phyloP scores from a whole-genome alignment of 2,888 invertebrate genomes.

The Oeneis ivallda region DNA sequence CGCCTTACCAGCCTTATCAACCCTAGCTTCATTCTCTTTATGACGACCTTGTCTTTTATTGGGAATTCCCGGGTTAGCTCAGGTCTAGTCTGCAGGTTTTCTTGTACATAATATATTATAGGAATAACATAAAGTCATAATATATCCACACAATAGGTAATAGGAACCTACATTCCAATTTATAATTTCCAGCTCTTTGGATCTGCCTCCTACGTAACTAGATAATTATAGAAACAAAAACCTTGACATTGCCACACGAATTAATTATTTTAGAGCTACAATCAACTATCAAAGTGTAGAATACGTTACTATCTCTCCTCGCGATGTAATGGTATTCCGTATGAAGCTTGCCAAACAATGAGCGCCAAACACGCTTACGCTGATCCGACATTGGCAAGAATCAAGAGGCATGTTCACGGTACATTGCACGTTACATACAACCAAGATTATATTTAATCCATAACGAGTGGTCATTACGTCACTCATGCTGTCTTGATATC shows the following conservation, averaged over 20 bases:
- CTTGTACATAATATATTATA: too few species aligned
- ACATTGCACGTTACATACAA: slow-evolving; percentile 32
- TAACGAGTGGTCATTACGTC: slow-evolving; percentile 28
- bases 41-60: too few species aligned
- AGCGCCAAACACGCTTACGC: slow-evolving; percentile 40
- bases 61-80: too few species aligned
- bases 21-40: too few species aligned
- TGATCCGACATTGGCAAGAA: slow-evolving; percentile 17
- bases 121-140: too few species aligned
- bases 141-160: too few species aligned
- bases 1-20: too few species aligned
- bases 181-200: too few species aligned
- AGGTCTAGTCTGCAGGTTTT: too few species aligned
- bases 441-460: slow-evolving; percentile 25
- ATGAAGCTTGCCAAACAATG: slow-evolving; percentile 69
- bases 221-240: not conserved
- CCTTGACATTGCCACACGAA: slow-evolving; percentile 44
- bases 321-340: slow-evolving; percentile 36
- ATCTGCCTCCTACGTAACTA: too few species aligned
- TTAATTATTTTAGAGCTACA: slow-evolving; percentile 46
- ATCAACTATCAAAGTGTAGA: slow-evolving; percentile 31
- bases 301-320: slow-evolving; percentile 48
- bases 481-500: slow-evolving; percentile 15
- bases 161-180: too few species aligned
- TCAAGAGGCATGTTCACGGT: slow-evolving; percentile 27